Conservation (phyloP, 2,888 invertebrate genomes). For the Pseudococcus longispinus region DNA sequence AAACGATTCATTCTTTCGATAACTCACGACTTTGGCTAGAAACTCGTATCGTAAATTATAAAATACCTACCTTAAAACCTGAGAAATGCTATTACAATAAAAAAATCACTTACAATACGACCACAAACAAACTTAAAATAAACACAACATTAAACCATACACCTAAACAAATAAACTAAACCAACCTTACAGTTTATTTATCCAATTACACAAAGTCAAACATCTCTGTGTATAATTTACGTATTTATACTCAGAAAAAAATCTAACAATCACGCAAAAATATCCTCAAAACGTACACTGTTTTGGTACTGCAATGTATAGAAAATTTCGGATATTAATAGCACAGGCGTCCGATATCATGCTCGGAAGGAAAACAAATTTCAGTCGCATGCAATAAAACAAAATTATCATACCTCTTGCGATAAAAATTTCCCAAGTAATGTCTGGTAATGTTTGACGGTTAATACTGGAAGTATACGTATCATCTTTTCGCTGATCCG, state of each 20-base stretch:
- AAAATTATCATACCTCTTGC: slow-evolving; percentile 17
- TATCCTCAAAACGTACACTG: slow-evolving; percentile 18
- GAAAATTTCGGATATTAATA: slow-evolving; percentile 11
- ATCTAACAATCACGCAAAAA: background rate
- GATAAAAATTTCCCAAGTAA: slow-evolving; percentile 49
- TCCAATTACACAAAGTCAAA: background rate
- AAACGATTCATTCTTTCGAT: background rate
- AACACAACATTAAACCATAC: background rate
- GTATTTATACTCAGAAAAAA: background rate
- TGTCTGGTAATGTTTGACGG: slow-evolving; percentile 54
- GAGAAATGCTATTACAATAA: background rate
- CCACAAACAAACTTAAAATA: background rate
- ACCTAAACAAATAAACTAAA: slow-evolving; percentile 11
- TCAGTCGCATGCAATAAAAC: background rate
- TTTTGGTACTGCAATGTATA: slow-evolving; percentile 46
- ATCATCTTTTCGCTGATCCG: background rate
- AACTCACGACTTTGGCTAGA: no score
- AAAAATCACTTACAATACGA: background rate
- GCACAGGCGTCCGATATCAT: background rate
- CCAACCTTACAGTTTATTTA: background rate
- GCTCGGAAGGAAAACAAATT: background rate
- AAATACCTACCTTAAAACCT: background rate
- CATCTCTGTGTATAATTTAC: background rate
- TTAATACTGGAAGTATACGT: slow-evolving; percentile 52
- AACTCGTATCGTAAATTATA: no score